These are phyloP conservation scores for Epinotia brunnichana DNA, from an alignment of 2,888 invertebrate genomes.

Conservation along the genomic window DNA sequence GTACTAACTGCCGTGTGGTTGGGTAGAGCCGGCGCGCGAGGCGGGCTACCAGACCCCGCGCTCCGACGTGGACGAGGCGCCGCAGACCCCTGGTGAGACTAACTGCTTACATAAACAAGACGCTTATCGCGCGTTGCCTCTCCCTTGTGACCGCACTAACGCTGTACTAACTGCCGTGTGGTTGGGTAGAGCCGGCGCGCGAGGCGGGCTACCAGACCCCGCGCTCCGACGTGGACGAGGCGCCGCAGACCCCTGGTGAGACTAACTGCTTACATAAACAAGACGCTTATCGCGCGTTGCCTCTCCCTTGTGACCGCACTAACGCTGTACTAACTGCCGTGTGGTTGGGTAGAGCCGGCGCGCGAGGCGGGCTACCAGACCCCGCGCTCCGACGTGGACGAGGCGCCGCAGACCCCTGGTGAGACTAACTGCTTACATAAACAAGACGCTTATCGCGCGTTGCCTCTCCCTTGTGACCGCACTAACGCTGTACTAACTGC, in stretches of 20 bases:
- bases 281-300: background rate
- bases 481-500: constrained; percentile 37
- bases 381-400: constrained; percentile 66
- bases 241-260: constrained; percentile 76
- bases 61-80: constrained; percentile 66
- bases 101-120: background rate
- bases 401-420: constrained; percentile 76
- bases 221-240: constrained; percentile 64
- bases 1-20: constrained; percentile 36
- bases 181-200: constrained; percentile 63
- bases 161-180: constrained; percentile 34
- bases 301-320: constrained; percentile 8
- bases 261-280: constrained; percentile 3
- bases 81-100: constrained; percentile 73
- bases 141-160: constrained; percentile 17
- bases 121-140: background rate
- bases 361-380: constrained; percentile 60
- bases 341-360: constrained; percentile 61
- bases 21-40: constrained; percentile 64
- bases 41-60: constrained; percentile 64
- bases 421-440: constrained; percentile 44
- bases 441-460: background rate
- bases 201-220: constrained; percentile 63
- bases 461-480: constrained; percentile 5
- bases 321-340: constrained; percentile 36